Conservation (phyloP, 1,140 invertebrate genomes). For the Papilio polyxenes region DNA sequence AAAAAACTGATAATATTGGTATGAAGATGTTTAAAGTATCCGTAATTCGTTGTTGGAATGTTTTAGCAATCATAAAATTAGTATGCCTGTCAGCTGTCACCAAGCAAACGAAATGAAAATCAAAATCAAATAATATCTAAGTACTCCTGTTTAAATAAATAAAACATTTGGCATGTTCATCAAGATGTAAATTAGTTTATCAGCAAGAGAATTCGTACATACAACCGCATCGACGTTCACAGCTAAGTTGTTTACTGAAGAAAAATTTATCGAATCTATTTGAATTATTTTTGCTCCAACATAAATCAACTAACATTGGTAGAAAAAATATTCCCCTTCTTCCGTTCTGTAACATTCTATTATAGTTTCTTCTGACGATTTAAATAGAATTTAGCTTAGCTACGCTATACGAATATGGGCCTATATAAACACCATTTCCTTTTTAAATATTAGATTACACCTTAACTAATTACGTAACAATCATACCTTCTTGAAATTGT, state of each 20-base stretch:
- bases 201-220: neutral
- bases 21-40: neutral
- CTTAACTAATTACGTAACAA: neutral
- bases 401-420: too few relatives aligned
- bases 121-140: neutral
- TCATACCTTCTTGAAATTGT: neutral
- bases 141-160: neutral
- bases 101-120: too few relatives aligned
- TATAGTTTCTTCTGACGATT: neutral
- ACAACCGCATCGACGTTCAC: neutral
- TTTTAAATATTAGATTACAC: neutral
- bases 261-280: neutral
- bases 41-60: neutral
- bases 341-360: neutral
- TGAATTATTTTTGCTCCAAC: neutral
- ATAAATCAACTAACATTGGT: neutral
- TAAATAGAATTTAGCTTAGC: neutral
- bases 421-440: neutral
- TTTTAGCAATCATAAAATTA: neutral
- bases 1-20: neutral
- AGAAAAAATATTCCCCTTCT: neutral
- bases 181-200: neutral
- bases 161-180: neutral
- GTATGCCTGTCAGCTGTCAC: too few relatives aligned
- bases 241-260: neutral